Evolutionary conservation across 1,140 invertebrate genomes (phyloP).

Genomic region (Orius insidiosus): DNA sequence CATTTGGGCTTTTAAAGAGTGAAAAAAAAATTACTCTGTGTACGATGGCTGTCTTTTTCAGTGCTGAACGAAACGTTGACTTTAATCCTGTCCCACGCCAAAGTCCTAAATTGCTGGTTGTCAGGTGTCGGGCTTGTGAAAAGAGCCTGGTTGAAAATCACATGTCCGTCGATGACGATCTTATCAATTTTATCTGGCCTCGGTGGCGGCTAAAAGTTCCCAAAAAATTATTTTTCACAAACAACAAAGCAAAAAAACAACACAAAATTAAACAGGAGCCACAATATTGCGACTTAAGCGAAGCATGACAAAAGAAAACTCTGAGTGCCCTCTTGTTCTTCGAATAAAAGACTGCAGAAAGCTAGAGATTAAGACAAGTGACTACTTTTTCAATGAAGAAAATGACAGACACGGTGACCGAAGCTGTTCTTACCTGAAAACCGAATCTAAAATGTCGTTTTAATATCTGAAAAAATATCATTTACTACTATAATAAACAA

Average conservation of each 20-base stretch:
- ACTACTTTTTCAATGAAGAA: constrained; percentile 1
- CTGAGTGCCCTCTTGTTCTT: no score
- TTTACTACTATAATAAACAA: no score
- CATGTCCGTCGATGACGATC: constrained; percentile 75
- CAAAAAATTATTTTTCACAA: no score
- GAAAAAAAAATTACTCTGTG: constrained; percentile 34
- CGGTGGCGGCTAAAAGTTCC: constrained; percentile 34
- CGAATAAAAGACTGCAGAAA: neutral
- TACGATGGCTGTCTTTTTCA: constrained; percentile 36
- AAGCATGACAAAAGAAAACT: no score
- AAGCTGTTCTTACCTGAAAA: constrained; percentile 4
- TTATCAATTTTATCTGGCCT: constrained; percentile 53
- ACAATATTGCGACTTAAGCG: no score
- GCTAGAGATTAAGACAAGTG: constrained; percentile 1
- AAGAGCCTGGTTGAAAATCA: constrained; percentile 70
- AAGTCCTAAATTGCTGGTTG: constrained; percentile 49
- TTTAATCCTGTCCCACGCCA: constrained; percentile 68
- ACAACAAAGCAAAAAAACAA: no score
- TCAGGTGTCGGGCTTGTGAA: constrained; percentile 64
- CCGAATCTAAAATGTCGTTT: constrained; percentile 2
- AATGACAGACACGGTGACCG: constrained; percentile 7
- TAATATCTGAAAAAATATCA: no score
- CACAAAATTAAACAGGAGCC: no score
- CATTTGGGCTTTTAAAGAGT: no score
- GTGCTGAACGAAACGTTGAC: constrained; percentile 58